A percentile compares a stretch with the other conserved stretches of the same genome.
These are phyloP conservation scores for Prochilodus magdalenae DNA, from an alignment of 2,113 vertebrate species.

Conservation along the genomic window DNA sequence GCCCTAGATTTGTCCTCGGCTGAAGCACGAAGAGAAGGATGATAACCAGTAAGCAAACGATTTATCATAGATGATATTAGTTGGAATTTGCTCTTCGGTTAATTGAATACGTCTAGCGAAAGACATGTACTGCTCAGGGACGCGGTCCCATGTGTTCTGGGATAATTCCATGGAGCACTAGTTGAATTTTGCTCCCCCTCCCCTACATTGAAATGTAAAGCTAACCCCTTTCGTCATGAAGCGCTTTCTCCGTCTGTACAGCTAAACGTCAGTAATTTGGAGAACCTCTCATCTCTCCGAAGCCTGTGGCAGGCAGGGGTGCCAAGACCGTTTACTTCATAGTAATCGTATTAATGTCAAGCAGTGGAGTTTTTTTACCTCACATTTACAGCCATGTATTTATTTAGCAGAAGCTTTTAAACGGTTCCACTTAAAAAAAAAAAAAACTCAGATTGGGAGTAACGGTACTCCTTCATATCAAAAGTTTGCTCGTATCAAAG, in stretches of 20 bases:
- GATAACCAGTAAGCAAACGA: background rate
- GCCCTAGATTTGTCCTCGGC: background rate
- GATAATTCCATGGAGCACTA: slow-evolving; percentile 13
- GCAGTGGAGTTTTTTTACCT: slow-evolving; percentile 9
- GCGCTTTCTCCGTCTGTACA: slow-evolving; percentile 5
- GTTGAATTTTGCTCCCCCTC: background rate
- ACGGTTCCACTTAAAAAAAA: background rate
- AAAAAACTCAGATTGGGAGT: background rate
- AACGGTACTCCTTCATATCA: background rate
- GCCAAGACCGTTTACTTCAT: slow-evolving; percentile 26
- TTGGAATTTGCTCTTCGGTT: background rate
- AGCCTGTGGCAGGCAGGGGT: slow-evolving; percentile 24
- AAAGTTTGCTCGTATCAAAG: slow-evolving; percentile 30
- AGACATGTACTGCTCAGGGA: background rate
- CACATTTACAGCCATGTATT: slow-evolving; percentile 22
- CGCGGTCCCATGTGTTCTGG: background rate
- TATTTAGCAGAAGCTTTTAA: slow-evolving; percentile 7
- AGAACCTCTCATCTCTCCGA: slow-evolving; percentile 9
- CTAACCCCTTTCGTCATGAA: slow-evolving; percentile 25
- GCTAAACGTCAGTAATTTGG: slow-evolving; percentile 39
- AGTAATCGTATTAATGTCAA: slow-evolving; percentile 33
- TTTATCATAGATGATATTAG: background rate
- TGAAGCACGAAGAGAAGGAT: background rate
- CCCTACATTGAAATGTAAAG: slow-evolving; percentile 16
- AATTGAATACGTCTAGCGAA: slow-evolving; percentile 3